Conservation (phyloP, 2,797 vertebrate species). For the Phrynocephalus forsythii region DNA sequence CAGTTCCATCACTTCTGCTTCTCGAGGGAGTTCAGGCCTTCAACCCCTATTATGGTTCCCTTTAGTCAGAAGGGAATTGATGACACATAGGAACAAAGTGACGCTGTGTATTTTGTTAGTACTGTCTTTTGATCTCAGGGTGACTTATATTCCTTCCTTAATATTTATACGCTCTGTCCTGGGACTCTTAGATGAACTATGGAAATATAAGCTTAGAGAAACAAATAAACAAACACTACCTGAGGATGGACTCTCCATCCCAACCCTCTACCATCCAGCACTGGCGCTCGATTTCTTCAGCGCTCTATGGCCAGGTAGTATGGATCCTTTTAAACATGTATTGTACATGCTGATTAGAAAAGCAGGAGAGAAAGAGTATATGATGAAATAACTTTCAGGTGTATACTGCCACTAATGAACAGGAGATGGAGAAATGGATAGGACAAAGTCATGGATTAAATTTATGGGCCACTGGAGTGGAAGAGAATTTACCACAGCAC, state of each 20-base stretch:
- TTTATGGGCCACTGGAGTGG: too few species aligned
- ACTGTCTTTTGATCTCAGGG: neutral
- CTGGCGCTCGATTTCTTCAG: neutral
- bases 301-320: neutral
- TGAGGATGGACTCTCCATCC: too few species aligned
- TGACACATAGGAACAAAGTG: neutral
- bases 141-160: neutral
- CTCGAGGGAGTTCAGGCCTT: too few species aligned
- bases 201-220: neutral
- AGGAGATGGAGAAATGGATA: neutral
- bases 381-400: neutral
- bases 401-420: neutral
- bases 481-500: too few species aligned
- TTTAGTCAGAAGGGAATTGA: too few species aligned
- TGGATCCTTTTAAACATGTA: neutral
- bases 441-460: neutral
- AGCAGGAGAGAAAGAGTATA: neutral
- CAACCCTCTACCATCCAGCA: neutral
- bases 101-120: neutral
- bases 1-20: too few species aligned
- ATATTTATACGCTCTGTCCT: neutral
- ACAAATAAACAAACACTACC: neutral
- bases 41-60: too few species aligned
- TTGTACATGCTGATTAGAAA: neutral
- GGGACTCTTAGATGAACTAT: neutral